Evolutionary conservation across 92 coral and sea anemone species (phyloP).

Genomic region (Pocillopora meandrina): DNA sequence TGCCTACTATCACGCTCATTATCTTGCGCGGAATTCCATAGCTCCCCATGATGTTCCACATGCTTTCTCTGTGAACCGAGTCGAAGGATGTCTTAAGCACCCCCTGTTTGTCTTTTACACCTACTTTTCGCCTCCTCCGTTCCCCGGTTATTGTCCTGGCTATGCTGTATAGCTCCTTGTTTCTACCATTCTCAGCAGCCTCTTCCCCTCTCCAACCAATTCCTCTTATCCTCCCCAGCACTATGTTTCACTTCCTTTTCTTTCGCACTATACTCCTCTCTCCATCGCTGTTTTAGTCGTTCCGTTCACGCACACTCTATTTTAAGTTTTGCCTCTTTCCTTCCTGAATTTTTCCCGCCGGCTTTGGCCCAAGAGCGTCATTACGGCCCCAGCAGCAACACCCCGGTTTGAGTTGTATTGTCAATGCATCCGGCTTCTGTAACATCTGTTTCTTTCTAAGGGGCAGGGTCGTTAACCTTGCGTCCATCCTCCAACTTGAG

Average conservation of each 20-base stretch:
- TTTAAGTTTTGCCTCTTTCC: too few relatives aligned
- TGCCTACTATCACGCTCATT: not conserved
- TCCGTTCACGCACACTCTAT: not conserved
- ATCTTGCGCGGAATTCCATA: slow-evolving; percentile 4
- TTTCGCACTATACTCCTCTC: not conserved
- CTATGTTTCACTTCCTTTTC: not conserved
- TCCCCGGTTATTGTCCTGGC: slow-evolving; percentile 15
- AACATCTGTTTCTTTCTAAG: too few relatives aligned
- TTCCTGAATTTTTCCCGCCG: too few relatives aligned
- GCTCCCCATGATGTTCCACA: slow-evolving; percentile 14
- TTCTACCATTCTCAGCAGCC: not conserved
- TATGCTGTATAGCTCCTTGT: slow-evolving; percentile 15
- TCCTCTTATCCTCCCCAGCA: not conserved
- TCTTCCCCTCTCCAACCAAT: too few relatives aligned
- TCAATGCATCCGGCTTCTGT: too few relatives aligned
- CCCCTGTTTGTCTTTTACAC: slow-evolving; percentile 26
- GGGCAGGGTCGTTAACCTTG: too few relatives aligned
- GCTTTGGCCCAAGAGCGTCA: too few relatives aligned
- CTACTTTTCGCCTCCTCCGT: slow-evolving; percentile 5
- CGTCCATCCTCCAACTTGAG: too few relatives aligned
- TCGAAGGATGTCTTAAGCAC: not conserved
- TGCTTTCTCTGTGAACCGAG: slow-evolving; percentile 11
- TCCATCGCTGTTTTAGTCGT: slow-evolving; percentile 2
- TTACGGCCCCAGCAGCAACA: too few relatives aligned
- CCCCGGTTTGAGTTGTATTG: too few relatives aligned